Evolutionary conservation across 2,113 vertebrate genomes (phyloP).

Genomic region (Chloebia gouldiae): DNA sequence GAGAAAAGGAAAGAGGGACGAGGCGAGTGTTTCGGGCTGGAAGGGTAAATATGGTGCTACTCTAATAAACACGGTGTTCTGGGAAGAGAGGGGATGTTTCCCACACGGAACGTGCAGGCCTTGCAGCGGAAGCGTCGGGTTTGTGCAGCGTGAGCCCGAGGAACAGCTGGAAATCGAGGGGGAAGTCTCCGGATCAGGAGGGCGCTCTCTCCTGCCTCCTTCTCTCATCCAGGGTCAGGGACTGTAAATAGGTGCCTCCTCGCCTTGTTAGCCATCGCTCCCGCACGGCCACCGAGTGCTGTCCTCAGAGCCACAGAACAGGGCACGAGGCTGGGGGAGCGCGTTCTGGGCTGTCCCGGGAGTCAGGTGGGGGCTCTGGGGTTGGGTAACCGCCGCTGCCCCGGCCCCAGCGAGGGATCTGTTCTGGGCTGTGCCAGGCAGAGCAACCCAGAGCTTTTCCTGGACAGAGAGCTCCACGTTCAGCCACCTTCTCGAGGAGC

Average conservation of each 20-base stretch:
- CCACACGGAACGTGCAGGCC: constrained; percentile 45
- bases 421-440: neutral
- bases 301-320: constrained; percentile 19
- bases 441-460: neutral
- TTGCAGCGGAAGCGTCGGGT: constrained; percentile 31
- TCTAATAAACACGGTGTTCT: constrained; percentile 48
- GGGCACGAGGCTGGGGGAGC: neutral
- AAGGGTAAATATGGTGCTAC: constrained; percentile 75
- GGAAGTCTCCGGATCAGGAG: constrained; percentile 29
- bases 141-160: neutral
- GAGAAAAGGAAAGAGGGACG: constrained; percentile 21
- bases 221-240: constrained; percentile 65
- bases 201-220: constrained; percentile 59
- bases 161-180: neutral
- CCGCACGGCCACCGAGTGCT: constrained; percentile 5
- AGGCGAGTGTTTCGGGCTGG: constrained; percentile 30
- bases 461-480: neutral
- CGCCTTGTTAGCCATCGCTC: constrained; percentile 63
- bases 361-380: neutral
- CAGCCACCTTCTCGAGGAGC: neutral
- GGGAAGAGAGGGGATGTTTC: constrained; percentile 22
- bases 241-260: constrained; percentile 78
- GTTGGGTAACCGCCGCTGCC: neutral
- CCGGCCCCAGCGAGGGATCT: neutral
- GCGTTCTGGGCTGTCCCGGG: neutral